phyloP scores from a whole-genome alignment of 2,113 vertebrate species.

The Carlito syrichta region DNA sequence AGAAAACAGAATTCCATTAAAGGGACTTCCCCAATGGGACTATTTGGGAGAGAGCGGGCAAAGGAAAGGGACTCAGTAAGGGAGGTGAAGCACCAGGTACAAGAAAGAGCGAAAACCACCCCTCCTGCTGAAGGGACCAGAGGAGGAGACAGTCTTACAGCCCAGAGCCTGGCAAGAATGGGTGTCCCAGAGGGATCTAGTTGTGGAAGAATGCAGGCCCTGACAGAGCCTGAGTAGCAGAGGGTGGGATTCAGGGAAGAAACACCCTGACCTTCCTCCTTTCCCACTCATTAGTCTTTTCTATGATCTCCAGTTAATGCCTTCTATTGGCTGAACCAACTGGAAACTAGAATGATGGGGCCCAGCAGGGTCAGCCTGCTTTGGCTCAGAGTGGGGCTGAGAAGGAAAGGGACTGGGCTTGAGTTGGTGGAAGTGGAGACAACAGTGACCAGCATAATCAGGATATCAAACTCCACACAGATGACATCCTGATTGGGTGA shows the following conservation, averaged over 20 bases:
- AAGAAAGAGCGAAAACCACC: background rate
- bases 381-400: background rate
- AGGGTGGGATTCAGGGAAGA: background rate
- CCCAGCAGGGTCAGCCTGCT: background rate
- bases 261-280: background rate
- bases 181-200: background rate
- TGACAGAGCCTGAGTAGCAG: background rate
- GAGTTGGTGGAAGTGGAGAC: background rate
- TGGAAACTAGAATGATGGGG: background rate
- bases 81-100: background rate
- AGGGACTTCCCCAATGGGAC: background rate
- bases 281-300: background rate
- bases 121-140: background rate
- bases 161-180: fast-evolving
- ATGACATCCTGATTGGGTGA: background rate
- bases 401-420: background rate
- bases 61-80: background rate
- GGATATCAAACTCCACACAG: background rate
- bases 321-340: background rate
- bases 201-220: fast-evolving
- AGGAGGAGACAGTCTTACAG: background rate
- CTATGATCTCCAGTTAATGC: background rate
- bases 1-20: background rate
- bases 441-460: background rate
- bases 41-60: background rate